These are phyloP conservation scores for Romanomermis culicivorax DNA, from an alignment of 2,888 invertebrate genomes.

Conservation along the genomic window DNA sequence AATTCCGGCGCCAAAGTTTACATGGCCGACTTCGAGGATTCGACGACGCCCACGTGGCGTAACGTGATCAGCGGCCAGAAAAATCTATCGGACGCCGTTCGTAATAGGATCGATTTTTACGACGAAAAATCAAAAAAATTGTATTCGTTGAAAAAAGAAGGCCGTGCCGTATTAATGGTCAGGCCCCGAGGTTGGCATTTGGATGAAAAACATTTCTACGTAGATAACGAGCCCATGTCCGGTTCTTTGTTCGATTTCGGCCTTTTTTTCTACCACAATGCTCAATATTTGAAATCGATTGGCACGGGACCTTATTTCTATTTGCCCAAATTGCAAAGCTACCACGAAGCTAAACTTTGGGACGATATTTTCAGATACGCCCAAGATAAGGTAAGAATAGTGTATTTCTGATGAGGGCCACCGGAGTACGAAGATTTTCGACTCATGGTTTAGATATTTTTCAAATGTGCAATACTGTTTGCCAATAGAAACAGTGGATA, in stretches of 20 bases:
- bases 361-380: constrained; percentile 46
- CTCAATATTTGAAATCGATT: constrained; percentile 35
- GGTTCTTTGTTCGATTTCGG: constrained; percentile 50
- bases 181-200: constrained; percentile 53
- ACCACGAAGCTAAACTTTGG: constrained; percentile 45
- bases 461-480: no score
- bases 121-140: constrained; percentile 18
- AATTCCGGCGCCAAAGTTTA: constrained; percentile 34
- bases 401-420: no score
- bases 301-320: constrained; percentile 48
- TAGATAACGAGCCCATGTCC: constrained; percentile 30
- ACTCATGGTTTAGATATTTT: no score
- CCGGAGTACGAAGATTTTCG: no score
- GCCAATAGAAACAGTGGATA: no score
- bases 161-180: constrained; percentile 42
- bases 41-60: constrained; percentile 49
- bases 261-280: constrained; percentile 45
- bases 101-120: constrained; percentile 30
- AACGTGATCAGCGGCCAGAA: constrained; percentile 44
- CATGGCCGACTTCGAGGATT: constrained; percentile 37
- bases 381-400: constrained; percentile 30
- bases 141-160: constrained; percentile 28
- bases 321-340: constrained; percentile 46
- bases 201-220: constrained; percentile 36
- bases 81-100: constrained; percentile 40